Evolutionary conservation across 1,140 invertebrate genomes (phyloP).

Genomic region (Bombus sibiricus): DNA sequence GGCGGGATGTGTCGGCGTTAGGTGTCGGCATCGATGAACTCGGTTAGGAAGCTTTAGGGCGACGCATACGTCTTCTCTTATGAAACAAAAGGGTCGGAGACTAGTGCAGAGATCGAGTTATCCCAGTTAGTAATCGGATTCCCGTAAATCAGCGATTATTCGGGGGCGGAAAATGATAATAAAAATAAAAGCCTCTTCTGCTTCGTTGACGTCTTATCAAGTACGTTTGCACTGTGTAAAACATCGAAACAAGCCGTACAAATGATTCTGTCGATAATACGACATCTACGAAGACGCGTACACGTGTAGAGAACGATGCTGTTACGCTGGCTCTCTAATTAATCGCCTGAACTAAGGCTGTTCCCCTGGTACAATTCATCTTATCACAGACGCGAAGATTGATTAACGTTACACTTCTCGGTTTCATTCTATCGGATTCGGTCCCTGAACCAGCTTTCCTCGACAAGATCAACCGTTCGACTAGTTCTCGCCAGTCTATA

Average conservation of each 20-base stretch:
- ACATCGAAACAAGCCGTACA: not conserved
- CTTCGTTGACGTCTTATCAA: not conserved
- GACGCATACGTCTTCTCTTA: conserved; percentile 5
- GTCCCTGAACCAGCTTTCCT: conserved; percentile 50
- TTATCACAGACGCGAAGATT: conserved; percentile 51
- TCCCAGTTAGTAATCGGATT: not conserved
- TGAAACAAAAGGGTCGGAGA: conserved; percentile 18
- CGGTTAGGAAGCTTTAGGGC: conserved; percentile 33
- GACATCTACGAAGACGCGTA: not conserved
- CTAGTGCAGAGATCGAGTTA: not conserved
- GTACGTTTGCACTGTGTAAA: not conserved
- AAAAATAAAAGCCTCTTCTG: no score
- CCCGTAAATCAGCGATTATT: conserved; percentile 28
- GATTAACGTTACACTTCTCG: conserved; percentile 47
- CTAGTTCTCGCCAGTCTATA: not conserved
- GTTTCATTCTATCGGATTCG: conserved; percentile 48
- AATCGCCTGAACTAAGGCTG: conserved; percentile 20
- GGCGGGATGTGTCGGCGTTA: conserved; percentile 13
- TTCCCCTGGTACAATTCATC: conserved; percentile 39
- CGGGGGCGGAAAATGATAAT: no score
- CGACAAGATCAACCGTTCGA: conserved; percentile 38
- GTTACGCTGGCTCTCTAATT: conserved; percentile 20
- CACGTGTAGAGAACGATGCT: not conserved
- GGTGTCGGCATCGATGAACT: conserved; percentile 29
- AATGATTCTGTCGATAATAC: not conserved